Base-by-base conservation (phyloP, 2,888 invertebrate species). In the Boloria euphrosyne region DNA sequence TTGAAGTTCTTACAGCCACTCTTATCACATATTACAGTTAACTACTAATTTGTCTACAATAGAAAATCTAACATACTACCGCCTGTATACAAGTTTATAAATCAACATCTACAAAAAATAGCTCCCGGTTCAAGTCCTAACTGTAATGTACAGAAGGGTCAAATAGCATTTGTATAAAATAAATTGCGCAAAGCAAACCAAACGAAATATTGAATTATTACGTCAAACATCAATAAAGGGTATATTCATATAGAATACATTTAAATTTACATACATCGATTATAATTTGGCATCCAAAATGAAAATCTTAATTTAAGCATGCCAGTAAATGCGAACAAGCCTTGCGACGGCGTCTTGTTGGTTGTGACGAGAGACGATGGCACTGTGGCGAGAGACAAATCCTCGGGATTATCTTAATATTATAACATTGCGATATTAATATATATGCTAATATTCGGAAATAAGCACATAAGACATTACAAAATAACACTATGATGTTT, bases 11-110 rank as follows among this genome's bases (percentile, higher is more conserved):
- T 90, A 90, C 92, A 92, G 90, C 90, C 92, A 88, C 90, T 86
- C 90, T 90, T 92, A 91, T 91, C 92, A 92, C 91, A 90, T 86
- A 87, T 85, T 82, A 90, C 86, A 88, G 75, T 86, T 84, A 88
- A 74, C 82, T 83, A 85, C 85, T 86, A 89, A 79, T 86, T 84
- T 83, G 81, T 86, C 86, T 90, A 90, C 82, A 78, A 89, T 92
- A 92, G 88, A 92, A 92, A 92, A 91, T 91, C 92, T 92, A 91
- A 84, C 84, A 87, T 86, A 87, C 82, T 81, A 86, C 84, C 84
- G 89, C 83, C 83, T 85, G 87, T 87, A 84, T 89, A 87, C 80
- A 86, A 84, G 79, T 81, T 84, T 83, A 82, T 86, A 86, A 87
- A 87, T 81, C 77, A 85, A 86, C 78, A 71, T 80, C 85, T 89